Base-by-base conservation (phyloP, 2,888 invertebrate species). In the Tigriopus californicus region DNA sequence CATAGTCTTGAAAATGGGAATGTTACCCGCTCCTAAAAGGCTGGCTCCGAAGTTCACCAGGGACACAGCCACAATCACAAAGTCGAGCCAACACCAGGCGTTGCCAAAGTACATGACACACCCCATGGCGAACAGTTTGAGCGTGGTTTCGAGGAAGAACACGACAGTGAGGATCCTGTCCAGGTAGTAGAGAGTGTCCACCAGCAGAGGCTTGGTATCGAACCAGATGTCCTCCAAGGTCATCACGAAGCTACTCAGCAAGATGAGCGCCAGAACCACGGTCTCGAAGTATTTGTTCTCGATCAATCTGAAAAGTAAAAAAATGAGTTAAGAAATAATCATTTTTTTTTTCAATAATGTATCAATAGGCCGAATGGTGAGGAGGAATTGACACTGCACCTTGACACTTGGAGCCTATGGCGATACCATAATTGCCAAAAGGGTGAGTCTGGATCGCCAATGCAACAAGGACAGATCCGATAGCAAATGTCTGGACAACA, bases 1-100 rank as follows among this genome's bases (percentile, higher is more conserved):
- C 90, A 95, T 91, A 71, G 94, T 92, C 83, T 92, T 92, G 83
- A 95, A 92, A 76, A 94, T 91, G 80, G 91, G 90, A 79, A 95
- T 91, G 77, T 91, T 89, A 74, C 89, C 90, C 73, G 87, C 88
- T 76, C 90, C 90, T 78, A 82, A 83, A 76, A 90, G 80, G 77
- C 88, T 87, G 76, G 90, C 90, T 76, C 89, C 84, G 80, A 90
- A 89, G 82, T 91, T 90, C 79, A 90, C 87, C 79, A 90, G 82
- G 75, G 90, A 63, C 51, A 72, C 74, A 60, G 67, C 65, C n/a
- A 74, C 74, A 62, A 75, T 75, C 61, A 72, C 66, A 64, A 75
- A 74, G 65, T 75, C 75, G 12, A 75, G 67, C 74, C 74, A 74
- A 65, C 74, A 74, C 74, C 74, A 75, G 15, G 72, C 72, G 62